Conservation (phyloP, 2,888 invertebrate genomes). For the Cataglyphis albicans region DNA sequence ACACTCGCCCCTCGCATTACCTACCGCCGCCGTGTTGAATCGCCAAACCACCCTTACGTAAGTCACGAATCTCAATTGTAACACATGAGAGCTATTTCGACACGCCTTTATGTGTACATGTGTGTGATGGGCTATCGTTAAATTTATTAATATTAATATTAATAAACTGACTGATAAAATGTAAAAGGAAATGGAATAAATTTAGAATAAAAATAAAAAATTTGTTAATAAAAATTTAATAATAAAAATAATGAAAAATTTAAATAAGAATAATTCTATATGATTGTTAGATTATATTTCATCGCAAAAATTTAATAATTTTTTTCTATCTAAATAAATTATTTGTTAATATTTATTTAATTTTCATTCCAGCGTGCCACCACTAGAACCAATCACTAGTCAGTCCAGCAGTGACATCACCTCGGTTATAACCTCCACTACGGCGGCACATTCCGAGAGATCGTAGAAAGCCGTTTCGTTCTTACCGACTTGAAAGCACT, state of each 20-base stretch:
- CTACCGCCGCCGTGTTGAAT: constrained; percentile 86
- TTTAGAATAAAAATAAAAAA: neutral
- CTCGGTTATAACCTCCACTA: constrained; percentile 88
- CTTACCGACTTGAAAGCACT: constrained; percentile 10
- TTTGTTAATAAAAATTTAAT: neutral
- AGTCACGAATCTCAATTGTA: constrained; percentile 72
- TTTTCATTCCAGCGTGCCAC: constrained; percentile 87
- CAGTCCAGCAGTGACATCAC: constrained; percentile 84
- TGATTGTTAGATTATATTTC: neutral
- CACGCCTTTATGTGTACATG: neutral
- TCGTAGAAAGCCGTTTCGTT: constrained; percentile 65
- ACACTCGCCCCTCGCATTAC: constrained; percentile 86
- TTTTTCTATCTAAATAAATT: neutral
- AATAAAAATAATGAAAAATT: constrained; percentile 12
- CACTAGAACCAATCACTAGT: constrained; percentile 87
- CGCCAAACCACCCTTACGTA: constrained; percentile 87
- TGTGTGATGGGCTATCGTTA: neutral
- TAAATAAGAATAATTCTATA: neutral
- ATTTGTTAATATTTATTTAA: constrained; percentile 1
- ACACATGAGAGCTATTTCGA: neutral
- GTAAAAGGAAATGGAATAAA: neutral
- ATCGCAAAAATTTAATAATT: neutral
- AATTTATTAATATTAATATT: neutral
- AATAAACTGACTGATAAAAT: neutral
- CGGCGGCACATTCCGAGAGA: constrained; percentile 78